A percentile compares a stretch with the other conserved stretches of the same genome.
These are phyloP conservation scores for Melinaea menophilus DNA, from an alignment of 2,888 invertebrate species.

Conservation along the genomic window DNA sequence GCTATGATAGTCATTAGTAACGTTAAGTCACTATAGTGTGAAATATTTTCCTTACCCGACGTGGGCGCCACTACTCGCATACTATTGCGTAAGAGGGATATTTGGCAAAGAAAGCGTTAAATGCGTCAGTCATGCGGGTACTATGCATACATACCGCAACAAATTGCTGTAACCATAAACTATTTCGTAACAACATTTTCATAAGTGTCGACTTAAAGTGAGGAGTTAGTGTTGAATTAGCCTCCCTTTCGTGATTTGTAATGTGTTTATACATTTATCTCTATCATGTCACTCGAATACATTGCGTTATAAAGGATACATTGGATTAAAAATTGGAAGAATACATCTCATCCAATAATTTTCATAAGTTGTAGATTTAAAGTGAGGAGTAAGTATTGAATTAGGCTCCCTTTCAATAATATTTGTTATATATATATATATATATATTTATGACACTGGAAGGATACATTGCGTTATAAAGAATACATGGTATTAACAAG, in stretches of 20 bases:
- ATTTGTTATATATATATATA: not conserved
- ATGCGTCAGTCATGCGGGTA: slow-evolving; percentile 36
- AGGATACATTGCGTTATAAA: too few relatives aligned
- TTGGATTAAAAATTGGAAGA: too few relatives aligned
- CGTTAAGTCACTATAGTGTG: not conserved
- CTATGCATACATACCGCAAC: slow-evolving; percentile 20
- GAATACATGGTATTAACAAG: too few relatives aligned
- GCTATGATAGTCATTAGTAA: slow-evolving; percentile 12
- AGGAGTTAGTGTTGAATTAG: slow-evolving; percentile 2
- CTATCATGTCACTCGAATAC: too few relatives aligned
- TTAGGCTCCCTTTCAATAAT: not conserved
- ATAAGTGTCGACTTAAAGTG: slow-evolving; percentile 11
- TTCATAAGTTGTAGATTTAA: slow-evolving; percentile 14
- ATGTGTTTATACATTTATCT: not conserved
- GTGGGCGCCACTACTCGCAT: slow-evolving; percentile 9
- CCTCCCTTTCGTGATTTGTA: not conserved
- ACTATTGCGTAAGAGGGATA: slow-evolving; percentile 43
- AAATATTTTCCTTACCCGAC: slow-evolving; percentile 19
- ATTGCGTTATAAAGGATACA: too few relatives aligned
- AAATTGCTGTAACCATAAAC: slow-evolving; percentile 19
- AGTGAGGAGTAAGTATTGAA: not conserved
- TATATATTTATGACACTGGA: not conserved
- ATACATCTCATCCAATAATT: not conserved
- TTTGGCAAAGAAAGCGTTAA: slow-evolving; percentile 48
- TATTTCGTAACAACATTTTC: slow-evolving; percentile 22